phyloP scores from a whole-genome alignment of 2,888 invertebrate genomes.

The Leucozona laternaria region DNA sequence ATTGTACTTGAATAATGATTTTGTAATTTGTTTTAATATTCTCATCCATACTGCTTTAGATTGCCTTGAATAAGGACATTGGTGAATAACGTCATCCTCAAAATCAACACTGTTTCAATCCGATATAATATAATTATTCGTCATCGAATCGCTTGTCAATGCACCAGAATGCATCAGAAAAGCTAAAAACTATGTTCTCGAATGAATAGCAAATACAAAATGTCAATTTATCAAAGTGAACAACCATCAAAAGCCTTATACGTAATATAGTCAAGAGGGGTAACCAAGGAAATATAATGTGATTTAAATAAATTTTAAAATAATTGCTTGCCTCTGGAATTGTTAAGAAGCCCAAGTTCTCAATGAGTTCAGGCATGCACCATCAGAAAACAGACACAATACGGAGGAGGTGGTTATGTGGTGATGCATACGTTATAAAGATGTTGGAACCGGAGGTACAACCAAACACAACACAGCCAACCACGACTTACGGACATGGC shows the following conservation, averaged over 20 bases:
- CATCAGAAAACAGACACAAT: neutral
- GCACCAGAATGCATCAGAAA: conserved; percentile 46
- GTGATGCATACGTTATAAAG: conserved; percentile 37
- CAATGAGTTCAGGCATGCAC: conserved; percentile 40
- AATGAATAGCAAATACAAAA: conserved; percentile 49
- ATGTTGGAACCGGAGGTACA: conserved; percentile 27
- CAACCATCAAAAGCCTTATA: neutral
- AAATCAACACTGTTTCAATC: conserved; percentile 1
- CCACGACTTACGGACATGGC: conserved; percentile 49
- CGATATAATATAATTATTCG: conserved; percentile 16
- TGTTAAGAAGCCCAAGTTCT: conserved; percentile 67
- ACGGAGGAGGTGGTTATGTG: conserved; percentile 38
- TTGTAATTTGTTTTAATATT: conserved; percentile 35
- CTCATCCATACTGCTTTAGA: conserved; percentile 12
- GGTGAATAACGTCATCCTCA: conserved; percentile 27
- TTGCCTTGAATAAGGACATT: conserved; percentile 61
- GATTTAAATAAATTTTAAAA: conserved; percentile 63
- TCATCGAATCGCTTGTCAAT: conserved; percentile 34
- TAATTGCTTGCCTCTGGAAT: conserved; percentile 57
- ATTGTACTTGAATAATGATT: conserved; percentile 4
- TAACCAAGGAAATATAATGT: conserved; percentile 20
- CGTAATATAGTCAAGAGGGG: neutral
- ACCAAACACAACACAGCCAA: conserved; percentile 7
- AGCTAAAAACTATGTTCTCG: conserved; percentile 12
- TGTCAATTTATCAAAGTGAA: conserved; percentile 16